Evolutionary conservation across 1,140 invertebrate genomes (phyloP).

Genomic region (Hyles vespertilio): DNA sequence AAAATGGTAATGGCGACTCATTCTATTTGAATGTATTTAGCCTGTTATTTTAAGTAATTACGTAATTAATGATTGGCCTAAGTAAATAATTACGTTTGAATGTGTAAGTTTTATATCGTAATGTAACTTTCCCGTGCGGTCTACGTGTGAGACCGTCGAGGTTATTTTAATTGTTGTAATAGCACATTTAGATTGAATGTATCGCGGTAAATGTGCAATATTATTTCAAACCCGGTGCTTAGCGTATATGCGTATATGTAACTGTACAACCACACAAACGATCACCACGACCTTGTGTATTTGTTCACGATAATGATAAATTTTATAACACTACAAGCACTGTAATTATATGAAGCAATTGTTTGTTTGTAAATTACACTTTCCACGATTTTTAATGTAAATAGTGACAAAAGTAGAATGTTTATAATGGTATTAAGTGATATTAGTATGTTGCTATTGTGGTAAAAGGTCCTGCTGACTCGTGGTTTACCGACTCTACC

Average conservation of each 20-base stretch:
- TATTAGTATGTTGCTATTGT: constrained; percentile 49
- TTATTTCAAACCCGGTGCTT: constrained; percentile 47
- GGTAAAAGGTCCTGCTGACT: constrained; percentile 25
- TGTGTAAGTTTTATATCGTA: constrained; percentile 64
- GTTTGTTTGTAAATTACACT: constrained; percentile 23
- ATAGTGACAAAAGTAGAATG: constrained; percentile 44
- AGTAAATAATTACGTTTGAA: constrained; percentile 62
- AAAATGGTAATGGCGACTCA: constrained; percentile 8
- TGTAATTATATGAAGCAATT: constrained; percentile 13
- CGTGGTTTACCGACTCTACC: constrained; percentile 37
- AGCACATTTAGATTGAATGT: constrained; percentile 29
- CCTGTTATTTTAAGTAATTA: constrained; percentile 32
- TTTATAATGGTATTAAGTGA: constrained; percentile 35
- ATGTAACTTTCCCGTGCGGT: constrained; percentile 18
- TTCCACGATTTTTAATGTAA: constrained; percentile 32
- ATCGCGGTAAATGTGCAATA: constrained; percentile 34
- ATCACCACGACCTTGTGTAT: constrained; percentile 24
- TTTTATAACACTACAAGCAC: constrained; percentile 13
- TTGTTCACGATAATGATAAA: neutral
- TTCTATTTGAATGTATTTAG: constrained; percentile 27
- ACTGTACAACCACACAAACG: constrained; percentile 51
- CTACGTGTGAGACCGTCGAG: neutral
- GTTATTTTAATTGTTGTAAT: constrained; percentile 23
- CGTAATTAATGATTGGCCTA: constrained; percentile 61
- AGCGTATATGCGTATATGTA: constrained; percentile 29